Base-by-base conservation (phyloP, 2,797 vertebrate genomes). In the Tolypeutes matacus region DNA sequence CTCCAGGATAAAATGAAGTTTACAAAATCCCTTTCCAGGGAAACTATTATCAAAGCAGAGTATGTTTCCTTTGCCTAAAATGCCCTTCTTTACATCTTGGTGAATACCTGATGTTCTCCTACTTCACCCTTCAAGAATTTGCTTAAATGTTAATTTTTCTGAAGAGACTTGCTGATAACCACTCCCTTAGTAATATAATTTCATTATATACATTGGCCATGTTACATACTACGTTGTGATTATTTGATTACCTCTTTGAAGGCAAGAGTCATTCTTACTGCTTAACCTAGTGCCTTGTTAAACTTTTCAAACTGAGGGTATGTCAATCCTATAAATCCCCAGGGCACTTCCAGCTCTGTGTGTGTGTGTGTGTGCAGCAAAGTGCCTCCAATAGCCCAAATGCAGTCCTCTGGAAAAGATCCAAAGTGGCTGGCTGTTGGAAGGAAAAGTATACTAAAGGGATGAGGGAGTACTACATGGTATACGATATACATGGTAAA, bases 61-160 rank as follows among this genome's bases (percentile, higher is more conserved):
- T 75, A 72, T 93, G 25, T 70, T 72, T 87, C 39, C 23, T 94
- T 93, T 81, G 18, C 18, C 77, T 73, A 70, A 96, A 86, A 85
- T 85, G 6, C 29, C 62, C 36, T 93, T 93, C 42, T 88, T 96
- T 93, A 85, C 27, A 92, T 73, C 18, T 34, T 88, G 20, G 23
- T 83, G 36, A 93, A 86, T 70, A 67, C 23, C 53, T 85, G 85
- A 67, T 18, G 49, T 85, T 81, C 23, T 89, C 81, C 67, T 77
- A 87, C 1, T 78, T 84, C 29, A 89, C 39, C 62, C 34, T 89
- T 86, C n/a, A 95, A 91, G 14, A 91, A 86, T 81, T 93, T 87
- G 46, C 42, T 89, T 94, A 62, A 89, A 80, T 62, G 31, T 93
- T 94, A 78, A 67, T 34, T 94, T 93, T 51, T 89, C 34, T 83